Evolutionary conservation across 2,797 vertebrate species (phyloP), one percentile per base, ranked within the genome.

Genomic region (Emys orbicularis): DNA sequence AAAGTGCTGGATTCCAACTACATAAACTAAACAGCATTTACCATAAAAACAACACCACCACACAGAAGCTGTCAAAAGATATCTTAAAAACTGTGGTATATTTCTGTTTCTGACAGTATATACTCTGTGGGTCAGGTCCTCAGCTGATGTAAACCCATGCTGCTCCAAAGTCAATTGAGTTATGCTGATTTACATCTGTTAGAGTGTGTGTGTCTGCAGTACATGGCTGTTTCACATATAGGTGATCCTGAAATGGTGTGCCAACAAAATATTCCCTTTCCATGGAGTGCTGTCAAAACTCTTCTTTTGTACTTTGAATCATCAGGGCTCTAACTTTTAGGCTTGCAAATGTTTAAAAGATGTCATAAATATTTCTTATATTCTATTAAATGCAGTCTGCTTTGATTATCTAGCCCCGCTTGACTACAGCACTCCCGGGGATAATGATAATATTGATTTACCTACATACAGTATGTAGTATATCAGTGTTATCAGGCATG

Each of bases 11-110:
- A 91, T 68, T 74, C n/a, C 11, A 97, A 90, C 89, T 94, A 93
- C 92, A 93, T 13, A 12, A 85, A 65, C 96, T 95, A 96, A 96
- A 93, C 84, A 92, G 94, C 90, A 74, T 52, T 97, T 81, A 96
- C 97, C 96, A 97, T 93, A 90, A 84, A 87, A 90, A 29, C 25
- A 96, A 84, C 76, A 96, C 82, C 74, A 85, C 72, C 90, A 81
- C 90, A 84, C 90, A 97, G 96, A 95, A 97, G 96, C 83, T 96
- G 84, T 97, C 96, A 97, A 90, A 96, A 98, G 80, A 91, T 96
- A 96, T 97, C 93, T 95, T 95, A 97, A 96, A 96, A 97, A 97
- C 94, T 87, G 92, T 87, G 23, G 5, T 54, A 74, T 97, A 90
- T 93, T 96, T 96, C 90, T 94, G 92, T 97, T 94, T 80, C 68